These are phyloP conservation scores for Microdon myrmicae DNA, from an alignment of 2,888 invertebrate species.

Conservation along the genomic window DNA sequence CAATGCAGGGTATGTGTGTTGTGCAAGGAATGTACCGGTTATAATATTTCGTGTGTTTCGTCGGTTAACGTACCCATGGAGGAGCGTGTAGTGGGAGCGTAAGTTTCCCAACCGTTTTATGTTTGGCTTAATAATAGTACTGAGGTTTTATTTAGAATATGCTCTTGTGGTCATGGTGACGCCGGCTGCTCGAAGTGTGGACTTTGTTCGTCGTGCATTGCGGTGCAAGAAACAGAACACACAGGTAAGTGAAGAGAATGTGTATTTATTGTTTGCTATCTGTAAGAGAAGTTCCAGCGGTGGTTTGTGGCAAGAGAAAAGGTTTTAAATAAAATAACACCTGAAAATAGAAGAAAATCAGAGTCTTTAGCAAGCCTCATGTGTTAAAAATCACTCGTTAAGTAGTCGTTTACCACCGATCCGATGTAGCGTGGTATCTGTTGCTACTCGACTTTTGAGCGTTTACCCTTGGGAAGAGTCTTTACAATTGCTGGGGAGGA, in stretches of 20 bases:
- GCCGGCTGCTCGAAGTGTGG: conserved; percentile 94
- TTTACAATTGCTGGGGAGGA: no score
- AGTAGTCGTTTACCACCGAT: no score
- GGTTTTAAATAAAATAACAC: no score
- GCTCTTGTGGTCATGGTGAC: conserved; percentile 95
- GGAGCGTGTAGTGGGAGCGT: conserved; percentile 87
- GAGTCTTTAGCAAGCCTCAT: no score
- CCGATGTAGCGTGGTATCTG: no score
- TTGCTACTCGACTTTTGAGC: no score
- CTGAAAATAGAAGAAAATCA: no score
- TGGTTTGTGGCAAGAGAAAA: no score
- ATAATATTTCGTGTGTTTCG: conserved; percentile 79
- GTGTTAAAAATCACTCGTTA: no score
- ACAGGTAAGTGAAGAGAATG: conserved; percentile 56
- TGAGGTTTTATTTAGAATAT: conserved; percentile 72
- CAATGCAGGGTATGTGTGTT: conserved; percentile 76
- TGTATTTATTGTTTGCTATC: no score
- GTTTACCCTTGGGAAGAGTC: no score
- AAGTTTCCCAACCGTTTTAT: conserved; percentile 66
- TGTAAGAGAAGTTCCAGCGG: no score
- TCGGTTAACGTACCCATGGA: conserved; percentile 77
- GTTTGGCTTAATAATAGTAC: conserved; percentile 1
- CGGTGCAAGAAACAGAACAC: conserved; percentile 64
- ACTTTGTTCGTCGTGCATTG: conserved; percentile 87
- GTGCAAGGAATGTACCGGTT: conserved; percentile 94